Evolutionary conservation across 2,797 vertebrate genomes (phyloP).

Genomic region (Salmo trutta): DNA sequence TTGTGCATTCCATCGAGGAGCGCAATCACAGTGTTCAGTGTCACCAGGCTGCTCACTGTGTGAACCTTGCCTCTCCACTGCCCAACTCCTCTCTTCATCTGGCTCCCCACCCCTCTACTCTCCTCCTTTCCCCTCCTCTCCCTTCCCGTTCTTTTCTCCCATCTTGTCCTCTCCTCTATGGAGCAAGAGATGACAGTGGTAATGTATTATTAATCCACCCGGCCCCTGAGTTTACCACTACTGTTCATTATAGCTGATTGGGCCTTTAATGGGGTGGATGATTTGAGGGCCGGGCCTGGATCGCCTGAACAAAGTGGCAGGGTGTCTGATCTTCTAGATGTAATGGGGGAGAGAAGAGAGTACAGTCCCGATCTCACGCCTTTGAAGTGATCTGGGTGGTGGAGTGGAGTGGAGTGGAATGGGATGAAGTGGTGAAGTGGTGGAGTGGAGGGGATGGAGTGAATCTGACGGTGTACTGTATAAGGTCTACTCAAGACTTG

Average conservation of each 20-base stretch:
- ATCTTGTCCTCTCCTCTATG: conserved; percentile 29
- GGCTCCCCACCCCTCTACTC: conserved; percentile 1
- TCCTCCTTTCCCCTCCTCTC: conserved; percentile 6
- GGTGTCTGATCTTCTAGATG: conserved; percentile 49
- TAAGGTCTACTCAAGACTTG: not conserved
- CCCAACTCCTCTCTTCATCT: not conserved
- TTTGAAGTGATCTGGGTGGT: conserved; percentile 46
- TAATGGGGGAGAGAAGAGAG: conserved; percentile 50
- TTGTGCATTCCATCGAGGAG: conserved; percentile 36
- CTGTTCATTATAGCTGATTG: conserved; percentile 74
- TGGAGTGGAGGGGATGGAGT: conserved; percentile 17
- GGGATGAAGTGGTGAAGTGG: conserved; percentile 10
- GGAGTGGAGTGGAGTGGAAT: conserved; percentile 23
- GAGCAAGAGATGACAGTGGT: conserved; percentile 62
- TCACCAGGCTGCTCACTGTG: conserved; percentile 22
- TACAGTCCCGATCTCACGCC: conserved; percentile 45
- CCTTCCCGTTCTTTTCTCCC: not conserved
- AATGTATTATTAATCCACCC: conserved; percentile 77
- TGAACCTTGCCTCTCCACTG: conserved; percentile 7
- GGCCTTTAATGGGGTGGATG: conserved; percentile 73
- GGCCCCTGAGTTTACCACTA: conserved; percentile 54
- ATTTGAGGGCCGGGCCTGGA: conserved; percentile 46
- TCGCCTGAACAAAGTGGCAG: conserved; percentile 44
- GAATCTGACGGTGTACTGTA: not conserved
- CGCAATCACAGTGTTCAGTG: conserved; percentile 18